Conservation (phyloP, 2,888 invertebrate species). For the Drosophila dives region DNA sequence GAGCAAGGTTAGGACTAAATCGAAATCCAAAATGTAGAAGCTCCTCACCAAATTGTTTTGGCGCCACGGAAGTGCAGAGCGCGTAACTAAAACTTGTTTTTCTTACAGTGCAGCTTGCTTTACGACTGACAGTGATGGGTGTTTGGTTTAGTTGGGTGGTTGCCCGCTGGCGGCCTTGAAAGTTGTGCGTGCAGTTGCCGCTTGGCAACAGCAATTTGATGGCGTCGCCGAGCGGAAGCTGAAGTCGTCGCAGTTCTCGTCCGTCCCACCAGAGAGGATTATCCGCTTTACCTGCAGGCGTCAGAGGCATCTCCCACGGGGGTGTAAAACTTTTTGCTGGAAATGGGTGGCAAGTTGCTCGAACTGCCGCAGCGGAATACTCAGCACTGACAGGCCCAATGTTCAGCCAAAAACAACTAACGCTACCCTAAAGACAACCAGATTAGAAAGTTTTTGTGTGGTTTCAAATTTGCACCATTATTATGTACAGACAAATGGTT, state of each 20-base stretch:
- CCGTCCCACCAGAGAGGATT: constrained; percentile 33
- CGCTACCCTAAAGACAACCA: constrained; percentile 3
- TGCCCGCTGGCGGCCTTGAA: constrained; percentile 64
- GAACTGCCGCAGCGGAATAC: constrained; percentile 20
- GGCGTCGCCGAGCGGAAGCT: constrained; percentile 61
- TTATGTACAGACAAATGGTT: constrained; percentile 13
- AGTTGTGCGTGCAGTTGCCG: constrained; percentile 51
- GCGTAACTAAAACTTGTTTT: constrained; percentile 76
- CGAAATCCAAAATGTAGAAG: constrained; percentile 23
- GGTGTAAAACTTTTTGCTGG: constrained; percentile 32
- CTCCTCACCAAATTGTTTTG: constrained; percentile 39
- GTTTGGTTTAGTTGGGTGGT: background rate
- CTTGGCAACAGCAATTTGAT: constrained; percentile 35
- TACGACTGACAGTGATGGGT: constrained; percentile 15
- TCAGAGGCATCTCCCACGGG: constrained; percentile 28
- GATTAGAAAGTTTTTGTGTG: constrained; percentile 25
- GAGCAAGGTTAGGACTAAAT: constrained; percentile 51
- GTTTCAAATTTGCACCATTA: constrained; percentile 3
- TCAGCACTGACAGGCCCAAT: constrained; percentile 3
- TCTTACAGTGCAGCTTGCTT: constrained; percentile 61
- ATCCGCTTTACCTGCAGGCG: constrained; percentile 62
- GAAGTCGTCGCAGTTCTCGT: constrained; percentile 32
- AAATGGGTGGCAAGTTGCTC: constrained; percentile 28
- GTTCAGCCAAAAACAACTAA: constrained; percentile 16
- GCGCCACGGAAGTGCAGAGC: constrained; percentile 75